Percentiles rank a stretch among this genome's conserved stretches.
Conservation (phyloP, 2,888 invertebrate species). For the Ornithoptera priamus region DNA sequence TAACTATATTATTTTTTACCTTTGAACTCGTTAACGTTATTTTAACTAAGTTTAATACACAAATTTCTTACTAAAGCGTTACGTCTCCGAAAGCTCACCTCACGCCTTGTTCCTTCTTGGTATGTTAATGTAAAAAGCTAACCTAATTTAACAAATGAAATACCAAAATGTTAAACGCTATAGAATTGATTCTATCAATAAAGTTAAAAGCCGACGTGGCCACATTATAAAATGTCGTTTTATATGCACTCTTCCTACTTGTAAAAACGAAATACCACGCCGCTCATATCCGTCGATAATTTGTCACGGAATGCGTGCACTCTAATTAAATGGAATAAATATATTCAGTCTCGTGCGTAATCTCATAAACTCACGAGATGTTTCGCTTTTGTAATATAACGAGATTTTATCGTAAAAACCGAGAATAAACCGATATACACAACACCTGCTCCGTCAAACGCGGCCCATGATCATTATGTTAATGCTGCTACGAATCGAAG, state of each 20-base stretch:
- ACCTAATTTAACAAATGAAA: not conserved
- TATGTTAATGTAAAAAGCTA: not conserved
- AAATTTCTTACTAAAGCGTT: not conserved
- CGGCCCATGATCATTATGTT: slow-evolving; percentile 74
- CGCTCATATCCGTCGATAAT: slow-evolving; percentile 14
- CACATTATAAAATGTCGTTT: slow-evolving; percentile 8
- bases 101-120: not conserved
- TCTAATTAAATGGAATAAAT: slow-evolving; percentile 29
- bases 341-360: slow-evolving; percentile 47
- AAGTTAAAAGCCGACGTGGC: slow-evolving; percentile 12
- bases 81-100: not conserved
- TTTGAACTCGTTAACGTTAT: too few relatives aligned
- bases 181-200: slow-evolving; percentile 17
- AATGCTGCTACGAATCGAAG: slow-evolving; percentile 65
- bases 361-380: slow-evolving; percentile 63
- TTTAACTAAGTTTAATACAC: too few relatives aligned
- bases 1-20: too few relatives aligned
- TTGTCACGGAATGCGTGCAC: slow-evolving; percentile 27
- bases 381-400: slow-evolving; percentile 64
- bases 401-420: slow-evolving; percentile 76
- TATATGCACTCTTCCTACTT: slow-evolving; percentile 4
- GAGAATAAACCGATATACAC: slow-evolving; percentile 74
- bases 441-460: slow-evolving; percentile 77
- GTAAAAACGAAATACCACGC: slow-evolving; percentile 8
- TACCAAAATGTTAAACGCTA: not conserved